Base-by-base conservation (phyloP, 1,140 invertebrate species). In the Aphelinus certus region DNA sequence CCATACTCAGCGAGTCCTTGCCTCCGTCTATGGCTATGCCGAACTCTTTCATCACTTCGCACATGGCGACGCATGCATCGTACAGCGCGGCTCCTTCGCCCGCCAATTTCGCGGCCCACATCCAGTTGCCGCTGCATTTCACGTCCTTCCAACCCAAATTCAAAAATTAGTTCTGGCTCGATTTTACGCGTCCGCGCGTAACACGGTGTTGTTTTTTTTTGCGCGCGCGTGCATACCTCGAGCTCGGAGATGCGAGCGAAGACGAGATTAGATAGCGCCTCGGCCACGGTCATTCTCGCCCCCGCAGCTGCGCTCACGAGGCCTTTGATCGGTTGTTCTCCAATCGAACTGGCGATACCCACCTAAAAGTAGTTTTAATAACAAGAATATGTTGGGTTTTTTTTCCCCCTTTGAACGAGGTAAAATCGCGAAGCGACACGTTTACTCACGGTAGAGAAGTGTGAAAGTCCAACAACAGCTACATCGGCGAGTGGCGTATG, bases 41-140 rank as follows among this genome's bases (percentile, higher is more conserved):
- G 1, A 99, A 86, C 80, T 92, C 81, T n/a, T 88, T 89, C 95
- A 99, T 97, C 1, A 97, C 87, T 0, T 89, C 84, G 85, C 96
- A 97, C 92, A 99, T 95, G 9, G 96, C 95, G 57, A 88, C 84
- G 83, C 97, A 98, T 2, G 98, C 96, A 65, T 94, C 92, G 76
- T 94, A 95, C 46, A 99, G 87, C 53, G 92, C 91, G 26, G 94
- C 95, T 3, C 97, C 97, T 88, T 98, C 97, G 0, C 94, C 95
- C 0, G 93, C 92, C 10, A 98, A 89, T 88, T 99, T 99, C 5
- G 97, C 97, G 3, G 97, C 92, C 98, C 97, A 99, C 98, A 99
- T 99, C 98, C 98, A 99, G 87, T 99, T 99, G 3, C 95, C 97
- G 76, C 96, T 97, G 83, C 97, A 98, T 88, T 99, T 99, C 6